phyloP scores from a whole-genome alignment of 2,888 invertebrate species.

The Ormyrus labotus region DNA sequence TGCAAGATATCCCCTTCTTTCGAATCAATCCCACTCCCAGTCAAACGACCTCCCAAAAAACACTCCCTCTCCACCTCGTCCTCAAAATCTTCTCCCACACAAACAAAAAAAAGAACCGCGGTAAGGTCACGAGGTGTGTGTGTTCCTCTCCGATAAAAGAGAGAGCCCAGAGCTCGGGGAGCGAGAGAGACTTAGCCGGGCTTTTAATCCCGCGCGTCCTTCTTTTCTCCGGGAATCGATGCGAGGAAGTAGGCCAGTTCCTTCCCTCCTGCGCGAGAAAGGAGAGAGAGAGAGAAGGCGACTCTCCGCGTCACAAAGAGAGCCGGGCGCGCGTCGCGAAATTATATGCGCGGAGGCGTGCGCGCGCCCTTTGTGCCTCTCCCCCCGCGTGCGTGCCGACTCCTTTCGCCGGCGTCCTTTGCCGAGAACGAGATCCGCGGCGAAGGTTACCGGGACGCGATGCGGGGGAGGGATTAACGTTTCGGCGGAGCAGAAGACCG shows the following conservation, averaged over 20 bases:
- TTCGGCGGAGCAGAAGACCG: neutral
- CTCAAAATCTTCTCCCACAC: neutral
- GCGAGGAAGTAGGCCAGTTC: constrained; percentile 44
- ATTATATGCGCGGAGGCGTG: neutral
- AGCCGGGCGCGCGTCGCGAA: constrained; percentile 16
- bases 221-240: constrained; percentile 46
- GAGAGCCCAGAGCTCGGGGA: neutral
- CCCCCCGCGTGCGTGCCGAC: too few species aligned
- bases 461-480: too few species aligned
- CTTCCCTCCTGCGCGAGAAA: neutral
- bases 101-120: neutral
- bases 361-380: constrained; percentile 5
- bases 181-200: neutral
- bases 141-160: constrained; percentile 20
- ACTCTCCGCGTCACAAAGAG: neutral
- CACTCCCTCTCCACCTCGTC: constrained; percentile 37
- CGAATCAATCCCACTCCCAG: neutral
- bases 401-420: too few species aligned
- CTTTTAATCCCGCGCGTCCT: constrained; percentile 5
- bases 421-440: too few species aligned
- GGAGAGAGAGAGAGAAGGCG: too few species aligned
- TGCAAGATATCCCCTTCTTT: neutral
- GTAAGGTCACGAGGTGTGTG: neutral
- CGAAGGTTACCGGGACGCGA: too few species aligned
- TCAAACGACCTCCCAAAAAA: too few species aligned